Percentiles rank a stretch among this genome's conserved stretches.
Conservation (phyloP, 2,113 vertebrate genomes). For the Phylloscopus whistleri region DNA sequence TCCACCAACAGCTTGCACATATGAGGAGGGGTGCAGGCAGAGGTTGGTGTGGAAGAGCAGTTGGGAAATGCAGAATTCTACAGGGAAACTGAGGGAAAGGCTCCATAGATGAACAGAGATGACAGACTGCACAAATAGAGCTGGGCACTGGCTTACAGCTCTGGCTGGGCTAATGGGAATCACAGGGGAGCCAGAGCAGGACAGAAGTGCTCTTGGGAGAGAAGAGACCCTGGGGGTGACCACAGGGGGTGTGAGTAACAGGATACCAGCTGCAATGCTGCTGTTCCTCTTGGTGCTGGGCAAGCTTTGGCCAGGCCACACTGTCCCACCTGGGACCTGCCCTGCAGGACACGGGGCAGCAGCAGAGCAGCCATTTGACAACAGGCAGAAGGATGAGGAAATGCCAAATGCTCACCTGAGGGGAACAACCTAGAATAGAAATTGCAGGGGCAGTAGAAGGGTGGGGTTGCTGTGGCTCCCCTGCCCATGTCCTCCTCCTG, state of each 20-base stretch:
- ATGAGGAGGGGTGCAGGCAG: background rate
- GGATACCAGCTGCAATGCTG: background rate
- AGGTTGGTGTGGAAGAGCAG: rapidly evolving
- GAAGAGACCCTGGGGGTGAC: background rate
- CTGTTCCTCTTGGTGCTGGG: background rate
- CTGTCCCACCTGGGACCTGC: background rate
- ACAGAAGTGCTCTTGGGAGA: background rate
- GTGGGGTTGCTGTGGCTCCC: background rate
- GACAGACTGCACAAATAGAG: background rate
- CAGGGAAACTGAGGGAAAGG: background rate
- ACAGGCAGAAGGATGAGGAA: background rate
- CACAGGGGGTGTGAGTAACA: background rate
- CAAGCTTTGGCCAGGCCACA: background rate
- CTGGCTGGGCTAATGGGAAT: background rate
- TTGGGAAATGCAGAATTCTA: background rate
- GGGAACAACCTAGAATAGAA: background rate
- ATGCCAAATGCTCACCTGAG: background rate
- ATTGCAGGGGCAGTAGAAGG: background rate
- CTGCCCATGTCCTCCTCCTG: background rate
- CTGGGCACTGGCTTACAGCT: background rate
- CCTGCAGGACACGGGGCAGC: background rate
- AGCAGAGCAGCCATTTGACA: background rate
- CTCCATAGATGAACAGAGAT: background rate
- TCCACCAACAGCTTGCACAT: background rate
- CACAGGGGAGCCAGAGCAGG: background rate